These are phyloP conservation scores for Aphelinus atriplicis DNA, from an alignment of 1,140 invertebrate species.

Conservation along the genomic window DNA sequence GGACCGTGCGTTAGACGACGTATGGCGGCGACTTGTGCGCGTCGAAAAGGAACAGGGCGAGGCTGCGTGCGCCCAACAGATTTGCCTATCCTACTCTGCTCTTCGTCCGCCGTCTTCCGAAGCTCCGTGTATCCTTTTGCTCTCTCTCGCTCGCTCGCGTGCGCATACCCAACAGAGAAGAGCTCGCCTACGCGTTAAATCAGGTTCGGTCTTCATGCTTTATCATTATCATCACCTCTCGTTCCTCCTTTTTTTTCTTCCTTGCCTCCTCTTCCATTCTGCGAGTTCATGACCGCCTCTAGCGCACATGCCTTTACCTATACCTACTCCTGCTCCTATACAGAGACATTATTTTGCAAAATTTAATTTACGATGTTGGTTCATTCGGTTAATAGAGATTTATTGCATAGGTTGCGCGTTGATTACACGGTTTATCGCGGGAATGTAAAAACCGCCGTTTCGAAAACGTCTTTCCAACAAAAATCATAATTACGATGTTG, in stretches of 20 bases:
- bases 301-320: neutral
- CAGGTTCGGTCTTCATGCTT: conserved; percentile 24
- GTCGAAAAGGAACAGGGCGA: conserved; percentile 56
- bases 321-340: conserved; percentile 10
- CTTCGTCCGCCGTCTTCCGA: conserved; percentile 21
- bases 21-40: neutral
- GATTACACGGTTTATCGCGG: too few species aligned
- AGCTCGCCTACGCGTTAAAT: conserved; percentile 31
- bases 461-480: too few species aligned
- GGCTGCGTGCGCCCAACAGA: conserved; percentile 37
- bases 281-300: neutral
- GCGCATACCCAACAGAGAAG: conserved; percentile 30
- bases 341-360: conserved; percentile 29
- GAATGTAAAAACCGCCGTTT: too few species aligned
- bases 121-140: conserved; percentile 41
- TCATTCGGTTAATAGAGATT: conserved; percentile 25
- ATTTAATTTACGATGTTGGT: conserved; percentile 23
- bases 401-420: conserved; percentile 14
- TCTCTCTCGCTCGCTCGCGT: conserved; percentile 51
- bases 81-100: conserved; percentile 12
- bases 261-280: conserved; percentile 47
- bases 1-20: neutral
- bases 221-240: conserved; percentile 42
- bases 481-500: too few species aligned
- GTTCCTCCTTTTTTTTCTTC: conserved; percentile 43